Evolutionary conservation across 2,888 invertebrate species (phyloP), one percentile per base, ranked within the genome.

Genomic region (Fabriciana adippe): DNA sequence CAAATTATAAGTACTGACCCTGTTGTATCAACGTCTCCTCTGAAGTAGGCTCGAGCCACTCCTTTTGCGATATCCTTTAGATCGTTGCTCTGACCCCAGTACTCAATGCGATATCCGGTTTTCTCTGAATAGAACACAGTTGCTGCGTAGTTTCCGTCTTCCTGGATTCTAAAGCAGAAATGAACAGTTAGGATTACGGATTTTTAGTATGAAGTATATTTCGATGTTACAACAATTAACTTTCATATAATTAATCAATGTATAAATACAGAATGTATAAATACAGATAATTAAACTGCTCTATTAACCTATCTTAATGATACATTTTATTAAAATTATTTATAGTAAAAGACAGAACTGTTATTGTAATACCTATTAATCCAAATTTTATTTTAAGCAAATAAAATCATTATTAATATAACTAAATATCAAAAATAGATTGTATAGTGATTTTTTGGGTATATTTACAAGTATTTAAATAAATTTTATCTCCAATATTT

Each of bases 11-110:
- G 50, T 64, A 79, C 92, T 83, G 84, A 97, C 96, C 97, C 97
- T 73, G 94, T 95, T 75, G 94, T 94, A 73, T 94, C 94, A 70
- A 96, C 94, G 79, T 95, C 94, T 83, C 95, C 95, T 85, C 95
- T 94, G 81, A 96, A 97, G 83, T 96, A 95, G 31, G 95, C 96
- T 73, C 96, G 93, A 1, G 96, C 97, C 64, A 94, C 95, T 73
- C 96, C 96, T 75, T 92, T 91, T 59, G 94, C 94, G 78, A 96
- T 92, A 74, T 93, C 90, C 6, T 91, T 87, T 71, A 96, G 91
- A 83, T 96, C 94, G 80, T 96, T 96, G 80, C 95, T 95, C 85
- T 96, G 96, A 68, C 96, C 96, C 96, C 96, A 96, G 85, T 95
- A 96, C 83, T 96, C 95, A 70, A 96, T 94, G 64, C 94, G 94